These are phyloP conservation scores for Gorilla gorilla DNA, from an alignment of 2,113 vertebrate genomes.

Conservation along the genomic window DNA sequence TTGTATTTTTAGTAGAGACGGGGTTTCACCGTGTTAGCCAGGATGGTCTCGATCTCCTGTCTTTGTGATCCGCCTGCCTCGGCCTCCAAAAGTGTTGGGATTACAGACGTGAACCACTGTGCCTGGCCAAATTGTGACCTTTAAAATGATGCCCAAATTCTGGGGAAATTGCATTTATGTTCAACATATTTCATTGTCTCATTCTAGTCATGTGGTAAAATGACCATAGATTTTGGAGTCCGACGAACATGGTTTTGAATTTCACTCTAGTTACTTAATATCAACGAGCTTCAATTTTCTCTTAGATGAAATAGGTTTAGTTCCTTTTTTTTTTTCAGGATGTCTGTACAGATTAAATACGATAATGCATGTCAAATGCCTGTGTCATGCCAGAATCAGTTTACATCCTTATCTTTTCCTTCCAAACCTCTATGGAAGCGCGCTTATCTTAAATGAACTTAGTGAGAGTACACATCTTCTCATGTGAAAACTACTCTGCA, in stretches of 20 bases:
- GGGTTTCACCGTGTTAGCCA: no score
- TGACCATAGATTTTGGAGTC: not conserved
- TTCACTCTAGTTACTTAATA: not conserved
- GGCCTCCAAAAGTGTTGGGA: no score
- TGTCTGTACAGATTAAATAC: not conserved
- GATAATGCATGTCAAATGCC: not conserved
- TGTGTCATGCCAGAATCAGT: not conserved
- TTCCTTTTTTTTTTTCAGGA: constrained; percentile 12
- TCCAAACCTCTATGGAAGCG: not conserved
- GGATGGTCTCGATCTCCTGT: no score
- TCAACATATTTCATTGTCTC: constrained; percentile 17
- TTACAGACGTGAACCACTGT: no score
- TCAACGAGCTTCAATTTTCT: not conserved
- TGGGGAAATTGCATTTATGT: not conserved
- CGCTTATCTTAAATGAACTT: not conserved
- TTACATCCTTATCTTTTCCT: not conserved
- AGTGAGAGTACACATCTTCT: not conserved
- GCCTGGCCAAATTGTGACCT: not conserved
- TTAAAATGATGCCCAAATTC: not conserved
- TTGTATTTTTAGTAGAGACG: no score
- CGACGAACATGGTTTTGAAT: constrained; percentile 15
- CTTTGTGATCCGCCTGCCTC: no score
- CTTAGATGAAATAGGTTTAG: not conserved
- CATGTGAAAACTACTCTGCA: not conserved
- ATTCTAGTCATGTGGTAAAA: not conserved